Evolutionary conservation across 2,113 vertebrate genomes (phyloP), one percentile per base, ranked within the genome.

Genomic region (Parus major): DNA sequence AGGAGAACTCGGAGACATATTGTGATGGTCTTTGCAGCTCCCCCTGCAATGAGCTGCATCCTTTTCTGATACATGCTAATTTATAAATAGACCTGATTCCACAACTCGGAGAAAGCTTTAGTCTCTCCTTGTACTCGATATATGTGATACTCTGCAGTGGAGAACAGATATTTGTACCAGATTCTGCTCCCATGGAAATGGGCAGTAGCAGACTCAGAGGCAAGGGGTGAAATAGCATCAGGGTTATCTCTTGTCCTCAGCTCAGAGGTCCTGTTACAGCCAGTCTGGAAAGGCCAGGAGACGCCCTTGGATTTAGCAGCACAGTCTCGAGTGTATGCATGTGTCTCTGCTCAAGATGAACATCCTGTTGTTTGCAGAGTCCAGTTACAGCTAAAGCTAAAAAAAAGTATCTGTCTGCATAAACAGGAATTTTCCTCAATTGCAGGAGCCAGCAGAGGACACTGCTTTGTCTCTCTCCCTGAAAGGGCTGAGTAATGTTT

Each of bases 391-490:
- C 61, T 78, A 65, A 76, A 39, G 57, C 63, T 73, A 15, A 24
- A 59, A 70, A 59, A 75, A 72, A 79, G 7, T 4, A 29, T 29
- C 57, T 82, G 35, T 76, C 88, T 66, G 77, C 73, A 89, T 86
- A 84, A 95, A 87, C 55, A 82, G 81, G 69, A 92, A 92, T 95
- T 87, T 90, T 91, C 86, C 79, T 84, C 72, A 82, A 27, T 22
- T 71, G 60, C 63, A 55, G 55, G 50, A 91, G 75, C 66, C 75
- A 80, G 75, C 47, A 82, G 68, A 88, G 85, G 64, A 81, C 79
- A 84, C 36, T 80, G 36, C 80, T 87, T 90, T 83, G 79, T 88
- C 70, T 92, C 69, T 2, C 1, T 44, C 53, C 80, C 60, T 76
- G 42, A 91, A 92, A 89, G 35, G 82, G 63, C 53, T 31, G 42